phyloP scores from a whole-genome alignment of 2,113 vertebrate genomes.

The Scartelaos histophorus region DNA sequence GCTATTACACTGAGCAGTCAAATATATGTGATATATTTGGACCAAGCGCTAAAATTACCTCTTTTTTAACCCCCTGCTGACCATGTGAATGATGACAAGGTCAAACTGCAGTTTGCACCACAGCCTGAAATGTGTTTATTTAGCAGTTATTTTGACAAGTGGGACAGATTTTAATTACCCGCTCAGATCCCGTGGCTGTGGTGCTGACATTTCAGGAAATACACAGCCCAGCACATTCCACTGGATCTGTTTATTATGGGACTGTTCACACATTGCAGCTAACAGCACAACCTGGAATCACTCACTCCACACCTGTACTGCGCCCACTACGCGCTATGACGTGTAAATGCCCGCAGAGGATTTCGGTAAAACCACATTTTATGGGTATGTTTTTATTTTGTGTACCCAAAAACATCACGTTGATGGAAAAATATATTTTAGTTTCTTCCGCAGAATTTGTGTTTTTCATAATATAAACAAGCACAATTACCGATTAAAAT shows the following conservation, averaged over 20 bases:
- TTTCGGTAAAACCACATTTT: background rate
- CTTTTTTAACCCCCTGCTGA: slow-evolving; percentile 50
- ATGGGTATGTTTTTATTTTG: background rate
- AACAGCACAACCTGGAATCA: slow-evolving; percentile 41
- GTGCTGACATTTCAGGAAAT: slow-evolving; percentile 43
- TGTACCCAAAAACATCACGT: background rate
- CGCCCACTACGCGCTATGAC: background rate
- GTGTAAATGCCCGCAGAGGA: background rate
- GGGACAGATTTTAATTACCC: slow-evolving; percentile 75
- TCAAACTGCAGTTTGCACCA: slow-evolving; percentile 41
- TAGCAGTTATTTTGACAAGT: slow-evolving; percentile 65
- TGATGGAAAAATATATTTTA: background rate
- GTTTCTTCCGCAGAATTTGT: background rate
- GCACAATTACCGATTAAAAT: background rate
- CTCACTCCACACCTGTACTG: slow-evolving; percentile 41
- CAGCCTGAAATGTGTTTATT: slow-evolving; percentile 62
- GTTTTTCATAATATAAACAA: background rate
- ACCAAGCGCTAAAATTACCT: slow-evolving; percentile 7
- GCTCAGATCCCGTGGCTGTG: slow-evolving; percentile 31
- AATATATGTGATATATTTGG: background rate
- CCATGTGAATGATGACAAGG: slow-evolving; percentile 33
- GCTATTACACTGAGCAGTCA: background rate
- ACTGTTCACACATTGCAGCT: slow-evolving; percentile 13
- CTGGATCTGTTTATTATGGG: slow-evolving; percentile 39
- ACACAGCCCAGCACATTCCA: slow-evolving; percentile 62